A percentile compares a stretch with the other conserved stretches of the same genome.
Evolutionary conservation across 2,113 vertebrate species (phyloP).

Genomic region (Podarcis raffonei): DNA sequence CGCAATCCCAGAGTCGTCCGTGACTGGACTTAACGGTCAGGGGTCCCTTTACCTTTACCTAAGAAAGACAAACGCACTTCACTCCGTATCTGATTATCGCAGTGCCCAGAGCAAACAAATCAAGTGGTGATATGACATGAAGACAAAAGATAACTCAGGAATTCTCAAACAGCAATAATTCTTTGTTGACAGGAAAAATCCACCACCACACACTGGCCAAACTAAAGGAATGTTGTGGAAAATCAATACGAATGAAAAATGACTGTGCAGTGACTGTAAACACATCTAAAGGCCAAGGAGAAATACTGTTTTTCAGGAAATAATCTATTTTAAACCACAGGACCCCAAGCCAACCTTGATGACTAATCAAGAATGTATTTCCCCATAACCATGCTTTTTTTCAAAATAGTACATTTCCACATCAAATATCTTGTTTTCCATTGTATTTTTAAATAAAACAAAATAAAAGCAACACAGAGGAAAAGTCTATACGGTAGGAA

Average conservation of each 20-base stretch:
- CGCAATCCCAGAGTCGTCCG: too few species aligned
- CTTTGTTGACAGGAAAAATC: background rate
- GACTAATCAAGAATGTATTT: slow-evolving; percentile 5
- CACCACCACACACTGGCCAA: background rate
- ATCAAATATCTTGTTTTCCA: slow-evolving; percentile 35
- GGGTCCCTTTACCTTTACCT: too few species aligned
- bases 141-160: background rate
- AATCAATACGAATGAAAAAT: background rate
- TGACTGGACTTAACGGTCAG: too few species aligned
- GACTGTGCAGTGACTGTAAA: background rate
- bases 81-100: background rate
- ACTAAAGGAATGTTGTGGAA: background rate
- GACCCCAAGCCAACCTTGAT: slow-evolving; percentile 11
- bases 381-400: background rate
- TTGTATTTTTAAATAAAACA: slow-evolving; percentile 5
- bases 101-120: slow-evolving; percentile 10
- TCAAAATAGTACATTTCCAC: slow-evolving; percentile 28
- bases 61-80: background rate
- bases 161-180: background rate
- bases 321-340: background rate
- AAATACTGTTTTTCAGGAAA: background rate
- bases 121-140: background rate
- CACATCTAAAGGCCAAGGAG: background rate
- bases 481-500: slow-evolving; percentile 27
- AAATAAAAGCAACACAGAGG: background rate